Percentiles rank a stretch among this genome's conserved stretches.
Evolutionary conservation across 2,113 vertebrate genomes (phyloP).

Genomic region (Piliocolobus tephrosceles): DNA sequence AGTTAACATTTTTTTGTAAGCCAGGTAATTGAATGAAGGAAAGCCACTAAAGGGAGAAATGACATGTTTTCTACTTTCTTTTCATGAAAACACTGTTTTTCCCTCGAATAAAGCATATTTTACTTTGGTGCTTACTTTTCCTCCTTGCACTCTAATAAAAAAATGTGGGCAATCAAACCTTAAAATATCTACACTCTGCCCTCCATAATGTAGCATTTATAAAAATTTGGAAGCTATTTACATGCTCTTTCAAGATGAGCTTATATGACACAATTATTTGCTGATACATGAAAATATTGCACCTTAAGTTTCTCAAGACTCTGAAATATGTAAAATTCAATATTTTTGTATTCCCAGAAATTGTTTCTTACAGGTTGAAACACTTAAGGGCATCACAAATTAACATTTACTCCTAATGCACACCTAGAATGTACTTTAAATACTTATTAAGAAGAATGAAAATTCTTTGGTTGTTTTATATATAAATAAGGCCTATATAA

Average conservation of each 20-base stretch:
- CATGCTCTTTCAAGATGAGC: constrained; percentile 12
- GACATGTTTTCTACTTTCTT: background rate
- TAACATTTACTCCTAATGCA: background rate
- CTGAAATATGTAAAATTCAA: constrained; percentile 41
- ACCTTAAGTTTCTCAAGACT: constrained; percentile 51
- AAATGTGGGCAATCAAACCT: background rate
- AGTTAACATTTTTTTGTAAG: constrained; percentile 41
- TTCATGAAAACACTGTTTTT: constrained; percentile 25
- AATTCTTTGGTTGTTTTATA: background rate
- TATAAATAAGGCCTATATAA: background rate
- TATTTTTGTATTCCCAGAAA: constrained; percentile 57
- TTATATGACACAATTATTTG: background rate
- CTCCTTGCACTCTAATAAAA: constrained; percentile 45
- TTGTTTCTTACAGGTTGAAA: constrained; percentile 34
- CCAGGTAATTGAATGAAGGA: constrained; percentile 33
- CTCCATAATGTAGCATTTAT: background rate
- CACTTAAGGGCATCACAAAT: constrained; percentile 16
- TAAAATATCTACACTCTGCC: background rate
- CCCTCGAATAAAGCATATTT: constrained; percentile 16
- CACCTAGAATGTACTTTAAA: constrained; percentile 39
- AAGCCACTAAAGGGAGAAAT: background rate
- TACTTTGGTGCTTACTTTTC: background rate
- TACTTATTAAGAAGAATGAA: background rate
- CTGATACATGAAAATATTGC: constrained; percentile 46
- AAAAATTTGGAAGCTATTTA: background rate